A percentile compares a stretch with the other conserved stretches of the same genome.
Evolutionary conservation across 2,888 invertebrate genomes (phyloP).

Genomic region (Trichogramma dendrolimi): DNA sequence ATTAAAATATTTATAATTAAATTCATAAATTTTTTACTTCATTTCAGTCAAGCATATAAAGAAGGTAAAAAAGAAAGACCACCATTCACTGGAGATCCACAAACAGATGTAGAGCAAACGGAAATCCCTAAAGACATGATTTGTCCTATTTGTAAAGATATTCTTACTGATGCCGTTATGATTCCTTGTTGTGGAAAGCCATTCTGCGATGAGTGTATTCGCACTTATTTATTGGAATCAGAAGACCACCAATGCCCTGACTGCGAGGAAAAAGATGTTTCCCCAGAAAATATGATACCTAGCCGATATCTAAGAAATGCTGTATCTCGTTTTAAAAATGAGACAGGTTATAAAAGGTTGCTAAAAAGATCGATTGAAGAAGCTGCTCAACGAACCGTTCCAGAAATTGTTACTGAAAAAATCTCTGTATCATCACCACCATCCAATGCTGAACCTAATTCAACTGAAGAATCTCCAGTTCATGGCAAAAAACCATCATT

Average conservation of each 20-base stretch:
- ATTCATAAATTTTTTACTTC: not conserved
- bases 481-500: constrained; percentile 21
- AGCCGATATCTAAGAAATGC: constrained; percentile 86
- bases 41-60: constrained; percentile 70
- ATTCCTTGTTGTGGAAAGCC: constrained; percentile 98
- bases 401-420: constrained; percentile 16
- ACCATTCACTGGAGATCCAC: constrained; percentile 59
- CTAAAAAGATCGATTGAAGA: too few relatives aligned
- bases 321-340: constrained; percentile 85
- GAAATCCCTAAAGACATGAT: constrained; percentile 87
- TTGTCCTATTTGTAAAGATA: constrained; percentile 88
- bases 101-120: constrained; percentile 56
- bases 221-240: constrained; percentile 82
- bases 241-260: constrained; percentile 94
- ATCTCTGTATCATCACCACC: constrained; percentile 8
- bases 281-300: constrained; percentile 88
- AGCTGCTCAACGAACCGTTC: not conserved
- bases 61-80: constrained; percentile 68
- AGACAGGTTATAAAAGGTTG: constrained; percentile 70
- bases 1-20: not conserved
- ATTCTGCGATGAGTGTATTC: constrained; percentile 97
- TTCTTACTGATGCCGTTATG: constrained; percentile 93
- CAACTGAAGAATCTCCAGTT: constrained; percentile 4
- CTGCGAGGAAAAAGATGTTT: constrained; percentile 87
- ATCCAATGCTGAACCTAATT: constrained; percentile 3